Evolutionary conservation across 2,797 vertebrate species (phyloP).

Genomic region (Cottoperca gobio): DNA sequence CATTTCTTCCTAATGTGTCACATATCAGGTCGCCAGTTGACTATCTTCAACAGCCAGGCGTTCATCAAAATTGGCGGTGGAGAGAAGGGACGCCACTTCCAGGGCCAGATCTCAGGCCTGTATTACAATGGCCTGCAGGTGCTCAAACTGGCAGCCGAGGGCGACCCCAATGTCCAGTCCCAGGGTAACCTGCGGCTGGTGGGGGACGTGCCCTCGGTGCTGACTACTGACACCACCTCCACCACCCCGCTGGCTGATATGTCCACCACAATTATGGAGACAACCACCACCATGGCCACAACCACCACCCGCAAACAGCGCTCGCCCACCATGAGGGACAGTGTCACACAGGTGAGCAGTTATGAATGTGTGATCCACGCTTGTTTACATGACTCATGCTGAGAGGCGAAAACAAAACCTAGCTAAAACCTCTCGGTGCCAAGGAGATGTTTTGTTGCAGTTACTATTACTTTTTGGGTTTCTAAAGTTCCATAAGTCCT

Average conservation of each 20-base stretch:
- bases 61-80: slow-evolving; percentile 92
- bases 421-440: slow-evolving; percentile 13
- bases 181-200: slow-evolving; percentile 94
- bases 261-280: slow-evolving; percentile 98
- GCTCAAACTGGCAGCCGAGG: slow-evolving; percentile 93
- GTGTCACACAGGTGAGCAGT: slow-evolving; percentile 91
- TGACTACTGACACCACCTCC: slow-evolving; percentile 92
- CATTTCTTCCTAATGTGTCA: slow-evolving; percentile 8
- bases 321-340: slow-evolving; percentile 94
- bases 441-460: neutral
- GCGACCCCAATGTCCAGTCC: slow-evolving; percentile 91
- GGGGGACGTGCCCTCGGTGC: slow-evolving; percentile 92
- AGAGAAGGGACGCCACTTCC: slow-evolving; percentile 94
- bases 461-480: slow-evolving; percentile 36
- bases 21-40: slow-evolving; percentile 93
- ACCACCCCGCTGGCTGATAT: slow-evolving; percentile 94
- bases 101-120: slow-evolving; percentile 96
- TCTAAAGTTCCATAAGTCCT: slow-evolving; percentile 25
- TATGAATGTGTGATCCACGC: neutral
- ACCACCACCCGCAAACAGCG: slow-evolving; percentile 94
- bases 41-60: slow-evolving; percentile 98
- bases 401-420: neutral
- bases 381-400: neutral
- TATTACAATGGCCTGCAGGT: slow-evolving; percentile 98
- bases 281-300: slow-evolving; percentile 95